These are phyloP conservation scores for Poecilia gillii DNA, from an alignment of 2,797 vertebrate genomes.

Conservation along the genomic window DNA sequence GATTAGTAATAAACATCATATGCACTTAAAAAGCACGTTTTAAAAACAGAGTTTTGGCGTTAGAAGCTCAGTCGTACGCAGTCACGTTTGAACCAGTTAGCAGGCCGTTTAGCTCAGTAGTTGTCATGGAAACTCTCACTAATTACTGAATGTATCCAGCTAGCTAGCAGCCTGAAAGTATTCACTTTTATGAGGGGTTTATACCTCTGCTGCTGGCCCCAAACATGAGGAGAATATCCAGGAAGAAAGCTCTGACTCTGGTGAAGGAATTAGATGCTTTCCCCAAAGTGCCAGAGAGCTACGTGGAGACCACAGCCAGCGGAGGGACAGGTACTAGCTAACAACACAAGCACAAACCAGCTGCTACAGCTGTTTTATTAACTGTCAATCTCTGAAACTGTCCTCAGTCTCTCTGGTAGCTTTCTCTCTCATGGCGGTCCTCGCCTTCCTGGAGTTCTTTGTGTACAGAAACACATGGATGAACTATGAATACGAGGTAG, in stretches of 20 bases:
- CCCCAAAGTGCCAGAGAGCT: slow-evolving; percentile 97
- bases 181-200: slow-evolving; percentile 30
- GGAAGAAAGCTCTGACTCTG: slow-evolving; percentile 93
- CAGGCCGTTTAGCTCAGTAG: slow-evolving; percentile 4
- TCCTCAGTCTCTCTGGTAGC: slow-evolving; percentile 92
- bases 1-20: no score
- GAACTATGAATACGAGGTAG: slow-evolving; percentile 98
- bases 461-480: slow-evolving; percentile 97
- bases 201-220: slow-evolving; percentile 24
- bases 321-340: slow-evolving; percentile 90
- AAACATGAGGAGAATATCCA: slow-evolving; percentile 93
- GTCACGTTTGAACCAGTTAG: background rate
- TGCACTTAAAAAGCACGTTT: background rate
- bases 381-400: background rate
- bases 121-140: slow-evolving; percentile 40
- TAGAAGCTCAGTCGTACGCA: background rate
- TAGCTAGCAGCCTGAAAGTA: background rate
- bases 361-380: background rate
- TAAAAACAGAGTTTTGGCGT: background rate
- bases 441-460: slow-evolving; percentile 95
- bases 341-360: background rate
- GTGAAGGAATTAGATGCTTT: slow-evolving; percentile 97
- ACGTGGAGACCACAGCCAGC: slow-evolving; percentile 92
- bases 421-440: slow-evolving; percentile 90
- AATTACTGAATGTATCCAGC: background rate